A percentile compares a stretch with the other conserved stretches of the same genome.
Evolutionary conservation across 2,888 invertebrate genomes (phyloP).

Genomic region (Synergus japonicus): DNA sequence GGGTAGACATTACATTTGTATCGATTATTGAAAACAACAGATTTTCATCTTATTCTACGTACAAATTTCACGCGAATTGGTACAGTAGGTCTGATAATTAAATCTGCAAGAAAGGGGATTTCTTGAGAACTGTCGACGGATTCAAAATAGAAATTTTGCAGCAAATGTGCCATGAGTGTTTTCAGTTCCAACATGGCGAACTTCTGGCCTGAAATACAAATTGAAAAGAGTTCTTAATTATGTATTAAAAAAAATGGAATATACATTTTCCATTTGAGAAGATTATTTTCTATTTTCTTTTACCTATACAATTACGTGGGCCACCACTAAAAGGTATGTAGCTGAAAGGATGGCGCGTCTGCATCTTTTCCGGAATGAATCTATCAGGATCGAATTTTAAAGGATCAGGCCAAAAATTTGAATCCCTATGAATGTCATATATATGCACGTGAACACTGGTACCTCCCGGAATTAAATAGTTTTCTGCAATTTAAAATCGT

Average conservation of each 20-base stretch:
- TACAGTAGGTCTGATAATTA: conserved; percentile 47
- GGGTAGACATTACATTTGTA: background rate
- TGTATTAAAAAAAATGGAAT: background rate
- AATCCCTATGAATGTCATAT: conserved; percentile 82
- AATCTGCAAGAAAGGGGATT: conserved; percentile 44
- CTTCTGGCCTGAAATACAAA: conserved; percentile 50
- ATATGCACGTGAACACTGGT: conserved; percentile 80
- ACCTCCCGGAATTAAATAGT: conserved; percentile 78
- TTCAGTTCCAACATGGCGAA: conserved; percentile 57
- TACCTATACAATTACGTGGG: conserved; percentile 82
- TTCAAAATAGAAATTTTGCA: conserved; percentile 56
- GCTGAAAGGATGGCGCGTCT: conserved; percentile 80
- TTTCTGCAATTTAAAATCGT: conserved; percentile 68
- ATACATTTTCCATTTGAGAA: background rate
- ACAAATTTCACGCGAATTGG: conserved; percentile 48
- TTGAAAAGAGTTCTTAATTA: background rate
- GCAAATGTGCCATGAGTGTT: conserved; percentile 49
- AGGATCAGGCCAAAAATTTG: conserved; percentile 81
- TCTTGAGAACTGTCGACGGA: conserved; percentile 51
- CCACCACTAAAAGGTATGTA: conserved; percentile 78
- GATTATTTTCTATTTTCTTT: background rate
- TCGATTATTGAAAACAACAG: background rate
- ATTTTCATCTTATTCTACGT: background rate
- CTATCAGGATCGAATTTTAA: conserved; percentile 71
- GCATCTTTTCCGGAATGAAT: conserved; percentile 79